These are phyloP conservation scores for Leucosticte australis DNA, from an alignment of 2,113 vertebrate species.

Conservation along the genomic window DNA sequence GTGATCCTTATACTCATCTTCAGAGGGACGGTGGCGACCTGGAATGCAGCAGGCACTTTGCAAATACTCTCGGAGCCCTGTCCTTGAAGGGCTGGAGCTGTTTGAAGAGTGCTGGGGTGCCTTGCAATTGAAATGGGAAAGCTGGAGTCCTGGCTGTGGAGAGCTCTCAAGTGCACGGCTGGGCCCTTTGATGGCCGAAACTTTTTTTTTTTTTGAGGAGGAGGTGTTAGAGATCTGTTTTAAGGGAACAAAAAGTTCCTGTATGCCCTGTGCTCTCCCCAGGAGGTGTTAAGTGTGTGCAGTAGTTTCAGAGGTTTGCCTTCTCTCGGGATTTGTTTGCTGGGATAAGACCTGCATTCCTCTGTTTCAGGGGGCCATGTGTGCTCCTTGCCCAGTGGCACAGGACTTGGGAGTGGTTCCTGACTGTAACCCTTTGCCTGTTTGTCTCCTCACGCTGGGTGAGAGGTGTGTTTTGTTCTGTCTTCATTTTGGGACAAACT, in stretches of 20 bases:
- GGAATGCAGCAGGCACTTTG: neutral
- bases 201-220: neutral
- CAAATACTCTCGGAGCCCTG: neutral
- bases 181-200: neutral
- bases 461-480: neutral
- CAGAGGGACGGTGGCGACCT: neutral
- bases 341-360: constrained; percentile 11
- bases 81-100: neutral
- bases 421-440: neutral
- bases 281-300: constrained; percentile 20
- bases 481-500: neutral
- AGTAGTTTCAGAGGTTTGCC: neutral
- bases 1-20: neutral
- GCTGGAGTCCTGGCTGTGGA: neutral
- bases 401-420: neutral
- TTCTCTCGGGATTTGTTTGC: neutral
- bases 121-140: neutral
- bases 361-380: neutral
- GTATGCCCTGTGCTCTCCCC: neutral
- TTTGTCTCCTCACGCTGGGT: accelerated
- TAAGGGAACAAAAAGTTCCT: constrained; percentile 14
- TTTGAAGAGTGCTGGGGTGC: neutral
- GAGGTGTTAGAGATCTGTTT: neutral
- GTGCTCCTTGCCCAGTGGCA: neutral
- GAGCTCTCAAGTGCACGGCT: neutral